phyloP scores from a whole-genome alignment of 2,113 vertebrate species.

The Gnathonemus echidnorhynchus region DNA sequence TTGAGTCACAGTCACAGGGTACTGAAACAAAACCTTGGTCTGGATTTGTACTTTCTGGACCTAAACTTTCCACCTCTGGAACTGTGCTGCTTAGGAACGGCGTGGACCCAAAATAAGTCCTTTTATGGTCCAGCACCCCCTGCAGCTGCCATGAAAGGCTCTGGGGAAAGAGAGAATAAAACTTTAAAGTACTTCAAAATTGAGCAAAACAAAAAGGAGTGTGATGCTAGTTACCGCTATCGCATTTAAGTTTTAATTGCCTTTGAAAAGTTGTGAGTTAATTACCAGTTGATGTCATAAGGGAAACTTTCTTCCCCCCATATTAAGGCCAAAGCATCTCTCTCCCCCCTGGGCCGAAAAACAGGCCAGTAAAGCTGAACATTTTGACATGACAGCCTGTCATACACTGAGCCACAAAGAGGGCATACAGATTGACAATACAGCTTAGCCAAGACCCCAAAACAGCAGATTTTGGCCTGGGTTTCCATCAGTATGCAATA shows the following conservation, averaged over 20 bases:
- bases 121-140: not conserved
- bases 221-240: not conserved
- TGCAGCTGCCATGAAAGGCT: too few species aligned
- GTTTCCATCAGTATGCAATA: not conserved
- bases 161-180: not conserved
- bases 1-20: not conserved
- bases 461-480: not conserved
- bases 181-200: not conserved
- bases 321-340: not conserved
- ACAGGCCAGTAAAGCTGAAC: not conserved
- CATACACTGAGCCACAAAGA: not conserved
- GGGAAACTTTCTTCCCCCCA: not conserved
- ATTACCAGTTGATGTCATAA: conserved; percentile 18
- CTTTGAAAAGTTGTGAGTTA: not conserved
- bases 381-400: not conserved
- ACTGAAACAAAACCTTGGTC: not conserved
- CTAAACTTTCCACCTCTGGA: not conserved
- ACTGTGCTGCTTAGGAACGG: not conserved
- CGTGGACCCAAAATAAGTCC: not conserved
- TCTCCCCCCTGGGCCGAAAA: not conserved
- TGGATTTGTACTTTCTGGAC: not conserved
- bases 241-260: conserved; percentile 21
- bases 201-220: not conserved
- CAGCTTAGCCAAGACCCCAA: not conserved
- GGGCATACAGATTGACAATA: not conserved